Evolutionary conservation across 2,113 vertebrate genomes (phyloP).

Genomic region (Caretta caretta): DNA sequence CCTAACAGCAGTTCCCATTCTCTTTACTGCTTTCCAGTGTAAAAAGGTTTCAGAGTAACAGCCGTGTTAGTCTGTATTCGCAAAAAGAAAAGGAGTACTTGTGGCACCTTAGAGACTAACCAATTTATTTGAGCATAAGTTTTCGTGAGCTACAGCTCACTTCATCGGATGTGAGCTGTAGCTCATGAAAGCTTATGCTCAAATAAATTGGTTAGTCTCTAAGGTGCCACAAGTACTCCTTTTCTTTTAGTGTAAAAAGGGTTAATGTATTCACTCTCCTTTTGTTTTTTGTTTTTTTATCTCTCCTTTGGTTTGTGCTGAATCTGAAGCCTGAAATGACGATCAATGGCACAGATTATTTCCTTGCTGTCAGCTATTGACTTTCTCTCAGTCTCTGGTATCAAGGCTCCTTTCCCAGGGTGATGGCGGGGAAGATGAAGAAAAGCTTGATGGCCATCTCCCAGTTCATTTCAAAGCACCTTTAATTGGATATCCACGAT

Average conservation of each 20-base stretch:
- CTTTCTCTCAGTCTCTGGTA: constrained; percentile 78
- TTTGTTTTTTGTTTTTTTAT: constrained; percentile 46
- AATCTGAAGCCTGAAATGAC: constrained; percentile 75
- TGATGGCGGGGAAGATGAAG: neutral
- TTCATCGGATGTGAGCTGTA: no score
- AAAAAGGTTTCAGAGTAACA: neutral
- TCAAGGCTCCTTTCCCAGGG: constrained; percentile 64
- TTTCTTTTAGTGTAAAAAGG: neutral
- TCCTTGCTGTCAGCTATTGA: constrained; percentile 83
- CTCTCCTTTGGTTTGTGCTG: constrained; percentile 75
- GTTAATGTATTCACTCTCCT: constrained; percentile 69
- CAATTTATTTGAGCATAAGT: no score
- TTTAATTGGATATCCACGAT: constrained; percentile 17
- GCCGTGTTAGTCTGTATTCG: no score
- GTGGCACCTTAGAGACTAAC: no score
- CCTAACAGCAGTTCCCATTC: neutral
- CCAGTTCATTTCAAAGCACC: constrained; percentile 21
- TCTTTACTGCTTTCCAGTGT: neutral
- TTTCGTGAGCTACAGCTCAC: no score
- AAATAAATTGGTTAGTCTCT: no score
- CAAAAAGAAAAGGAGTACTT: no score
- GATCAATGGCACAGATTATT: constrained; percentile 85
- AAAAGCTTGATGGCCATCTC: constrained; percentile 5
- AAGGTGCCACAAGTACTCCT: no score
- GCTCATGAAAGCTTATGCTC: no score